phyloP scores from a whole-genome alignment of 2,113 vertebrate genomes.

The Labeo catla region DNA sequence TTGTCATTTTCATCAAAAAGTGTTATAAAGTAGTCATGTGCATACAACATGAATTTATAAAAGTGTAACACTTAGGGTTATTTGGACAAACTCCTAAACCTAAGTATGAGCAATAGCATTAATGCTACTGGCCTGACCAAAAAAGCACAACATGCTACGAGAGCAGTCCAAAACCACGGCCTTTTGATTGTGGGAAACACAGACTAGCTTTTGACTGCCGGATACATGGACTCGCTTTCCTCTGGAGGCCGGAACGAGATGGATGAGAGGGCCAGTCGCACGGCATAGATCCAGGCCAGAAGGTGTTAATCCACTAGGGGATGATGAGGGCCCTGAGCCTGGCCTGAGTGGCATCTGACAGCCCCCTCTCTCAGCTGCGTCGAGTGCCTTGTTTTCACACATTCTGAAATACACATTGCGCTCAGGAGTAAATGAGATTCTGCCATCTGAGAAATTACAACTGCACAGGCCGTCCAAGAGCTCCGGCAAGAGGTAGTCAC shows the following conservation, averaged over 20 bases:
- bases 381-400: slow-evolving; percentile 51
- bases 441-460: slow-evolving; percentile 54
- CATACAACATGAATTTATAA: neutral
- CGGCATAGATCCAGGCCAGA: neutral
- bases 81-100: neutral
- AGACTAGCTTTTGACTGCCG: neutral
- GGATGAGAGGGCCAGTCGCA: slow-evolving; percentile 12
- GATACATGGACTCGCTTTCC: neutral
- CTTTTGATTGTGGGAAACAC: slow-evolving; percentile 16
- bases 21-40: neutral
- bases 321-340: slow-evolving; percentile 34
- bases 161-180: neutral
- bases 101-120: neutral
- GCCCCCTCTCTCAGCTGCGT: slow-evolving; percentile 28
- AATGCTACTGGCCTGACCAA: neutral
- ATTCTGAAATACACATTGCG: slow-evolving; percentile 51
- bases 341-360: slow-evolving; percentile 33
- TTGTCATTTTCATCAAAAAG: neutral
- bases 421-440: slow-evolving; percentile 53
- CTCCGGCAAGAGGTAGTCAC: slow-evolving; percentile 42
- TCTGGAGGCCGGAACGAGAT: neutral
- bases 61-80: neutral
- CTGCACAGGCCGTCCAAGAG: slow-evolving; percentile 43
- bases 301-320: slow-evolving; percentile 47
- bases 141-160: neutral